Percentiles rank a stretch among this genome's conserved stretches.
Evolutionary conservation across 2,797 vertebrate species (phyloP).

Genomic region (Thunnus albacares): DNA sequence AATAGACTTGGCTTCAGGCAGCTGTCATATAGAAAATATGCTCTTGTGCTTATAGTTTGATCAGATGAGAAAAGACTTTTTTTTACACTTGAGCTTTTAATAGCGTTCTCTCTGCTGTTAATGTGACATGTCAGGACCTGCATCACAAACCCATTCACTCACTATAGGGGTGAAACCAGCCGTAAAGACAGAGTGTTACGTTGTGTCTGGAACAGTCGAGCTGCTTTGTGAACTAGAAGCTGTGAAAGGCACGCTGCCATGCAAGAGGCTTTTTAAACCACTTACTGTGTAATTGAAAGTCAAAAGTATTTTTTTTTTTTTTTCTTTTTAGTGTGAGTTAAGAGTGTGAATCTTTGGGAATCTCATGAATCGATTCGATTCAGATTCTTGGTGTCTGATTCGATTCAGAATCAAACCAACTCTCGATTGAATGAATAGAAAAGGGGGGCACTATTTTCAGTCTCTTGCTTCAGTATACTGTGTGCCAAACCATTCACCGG

Average conservation of each 20-base stretch:
- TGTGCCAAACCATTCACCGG: too few relatives aligned
- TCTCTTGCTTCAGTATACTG: too few relatives aligned
- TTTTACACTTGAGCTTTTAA: constrained; percentile 44
- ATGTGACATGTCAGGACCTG: constrained; percentile 54
- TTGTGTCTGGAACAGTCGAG: constrained; percentile 45
- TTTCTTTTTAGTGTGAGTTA: constrained; percentile 20
- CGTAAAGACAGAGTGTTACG: constrained; percentile 34
- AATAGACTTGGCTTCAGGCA: constrained; percentile 37
- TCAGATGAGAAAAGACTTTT: constrained; percentile 34
- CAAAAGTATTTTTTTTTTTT: constrained; percentile 22
- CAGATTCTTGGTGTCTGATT: too few relatives aligned
- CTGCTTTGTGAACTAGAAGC: constrained; percentile 58
- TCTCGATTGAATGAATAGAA: too few relatives aligned
- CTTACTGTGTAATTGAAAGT: constrained; percentile 62
- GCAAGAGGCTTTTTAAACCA: constrained; percentile 48
- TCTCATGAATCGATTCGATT: too few relatives aligned
- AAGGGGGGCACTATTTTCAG: too few relatives aligned
- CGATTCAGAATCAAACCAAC: too few relatives aligned
- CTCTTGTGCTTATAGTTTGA: constrained; percentile 38
- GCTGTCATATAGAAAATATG: constrained; percentile 35
- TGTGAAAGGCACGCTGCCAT: constrained; percentile 51
- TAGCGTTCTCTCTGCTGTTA: constrained; percentile 36
- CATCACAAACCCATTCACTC: constrained; percentile 44
- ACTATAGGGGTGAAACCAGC: constrained; percentile 44
- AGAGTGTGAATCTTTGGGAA: constrained; percentile 20